Evolutionary conservation across 2,113 vertebrate species (phyloP).

Genomic region (Illadopsis cleaveri): DNA sequence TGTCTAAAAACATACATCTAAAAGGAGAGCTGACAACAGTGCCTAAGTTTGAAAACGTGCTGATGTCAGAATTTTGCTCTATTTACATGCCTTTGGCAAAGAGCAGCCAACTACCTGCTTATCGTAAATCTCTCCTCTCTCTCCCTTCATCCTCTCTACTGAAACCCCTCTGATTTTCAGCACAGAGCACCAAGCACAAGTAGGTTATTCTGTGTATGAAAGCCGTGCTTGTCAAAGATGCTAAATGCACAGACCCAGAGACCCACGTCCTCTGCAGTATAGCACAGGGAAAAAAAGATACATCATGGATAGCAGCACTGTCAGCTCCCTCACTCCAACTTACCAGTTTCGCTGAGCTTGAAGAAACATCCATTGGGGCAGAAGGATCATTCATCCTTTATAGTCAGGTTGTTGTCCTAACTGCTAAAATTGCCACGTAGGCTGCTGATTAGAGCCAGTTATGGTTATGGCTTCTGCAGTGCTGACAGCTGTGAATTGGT

Average conservation of each 20-base stretch:
- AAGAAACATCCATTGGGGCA: constrained; percentile 13
- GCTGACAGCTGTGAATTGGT: constrained; percentile 16
- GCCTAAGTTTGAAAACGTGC: constrained; percentile 14
- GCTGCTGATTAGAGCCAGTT: neutral
- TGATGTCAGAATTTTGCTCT: constrained; percentile 48
- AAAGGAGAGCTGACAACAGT: neutral
- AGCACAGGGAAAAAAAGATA: constrained; percentile 10
- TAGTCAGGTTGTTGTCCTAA: neutral
- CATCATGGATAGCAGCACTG: constrained; percentile 11
- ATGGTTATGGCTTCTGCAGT: neutral
- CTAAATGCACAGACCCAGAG: neutral
- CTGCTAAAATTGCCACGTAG: neutral
- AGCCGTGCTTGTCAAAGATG: constrained; percentile 39
- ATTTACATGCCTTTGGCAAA: constrained; percentile 9
- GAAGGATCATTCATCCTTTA: constrained; percentile 22
- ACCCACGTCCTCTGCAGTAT: neutral
- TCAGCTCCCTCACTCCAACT: neutral
- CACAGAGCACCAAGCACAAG: constrained; percentile 16
- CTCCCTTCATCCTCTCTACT: neutral
- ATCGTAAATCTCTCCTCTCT: constrained; percentile 44
- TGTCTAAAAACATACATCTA: neutral
- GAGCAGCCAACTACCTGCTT: constrained; percentile 33
- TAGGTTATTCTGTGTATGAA: constrained; percentile 55
- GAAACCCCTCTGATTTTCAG: constrained; percentile 7
- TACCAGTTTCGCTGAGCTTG: neutral